phyloP scores from a whole-genome alignment of 2,888 invertebrate species.

The Mimachlamys varia region DNA sequence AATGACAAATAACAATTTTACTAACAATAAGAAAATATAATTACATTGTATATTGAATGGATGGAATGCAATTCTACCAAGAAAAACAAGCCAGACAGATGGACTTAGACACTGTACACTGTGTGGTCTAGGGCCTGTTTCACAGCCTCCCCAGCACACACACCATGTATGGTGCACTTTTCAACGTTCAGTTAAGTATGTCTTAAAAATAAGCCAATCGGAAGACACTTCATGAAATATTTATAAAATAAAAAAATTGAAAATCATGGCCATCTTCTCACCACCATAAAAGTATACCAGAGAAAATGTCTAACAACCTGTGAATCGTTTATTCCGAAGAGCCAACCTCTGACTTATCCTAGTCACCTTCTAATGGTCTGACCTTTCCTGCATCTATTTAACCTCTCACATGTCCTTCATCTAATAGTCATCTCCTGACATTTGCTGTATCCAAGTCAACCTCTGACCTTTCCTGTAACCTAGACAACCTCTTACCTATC shows the following conservation, averaged over 20 bases:
- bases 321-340: too few species aligned
- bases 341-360: neutral
- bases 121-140: neutral
- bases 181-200: neutral
- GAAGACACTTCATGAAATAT: constrained; percentile 6
- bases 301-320: too few species aligned
- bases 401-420: neutral
- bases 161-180: neutral
- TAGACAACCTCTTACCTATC: neutral
- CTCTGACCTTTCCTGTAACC: neutral
- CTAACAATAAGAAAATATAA: neutral
- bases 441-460: too few species aligned
- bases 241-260: neutral
- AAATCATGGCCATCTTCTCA: neutral
- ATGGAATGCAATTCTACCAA: constrained; percentile 15
- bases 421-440: neutral
- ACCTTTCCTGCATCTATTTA: neutral
- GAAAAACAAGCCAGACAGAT: neutral
- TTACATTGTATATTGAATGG: neutral
- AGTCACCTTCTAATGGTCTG: neutral
- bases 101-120: neutral
- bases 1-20: neutral
- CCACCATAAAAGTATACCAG: neutral
- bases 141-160: neutral
- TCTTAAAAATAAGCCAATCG: neutral